These are phyloP conservation scores for Mayetiola destructor DNA, from an alignment of 2,888 invertebrate genomes.

Conservation along the genomic window DNA sequence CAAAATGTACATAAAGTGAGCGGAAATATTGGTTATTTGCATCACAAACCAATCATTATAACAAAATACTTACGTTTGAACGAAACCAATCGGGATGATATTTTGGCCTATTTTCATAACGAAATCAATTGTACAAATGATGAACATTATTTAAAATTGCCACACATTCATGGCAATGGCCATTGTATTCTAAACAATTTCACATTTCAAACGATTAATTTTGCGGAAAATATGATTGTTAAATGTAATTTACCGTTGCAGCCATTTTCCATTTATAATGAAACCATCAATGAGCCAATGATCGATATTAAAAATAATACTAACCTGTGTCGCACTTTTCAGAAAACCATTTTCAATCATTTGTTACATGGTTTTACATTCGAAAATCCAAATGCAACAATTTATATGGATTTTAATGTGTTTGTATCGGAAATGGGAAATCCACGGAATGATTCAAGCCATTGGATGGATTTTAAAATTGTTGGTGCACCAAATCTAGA, in stretches of 20 bases:
- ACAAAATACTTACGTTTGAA: constrained; percentile 23
- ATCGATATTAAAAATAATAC: constrained; percentile 25
- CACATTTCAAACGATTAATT: constrained; percentile 22
- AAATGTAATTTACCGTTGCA: constrained; percentile 24
- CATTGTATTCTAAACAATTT: constrained; percentile 9
- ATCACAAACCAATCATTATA: constrained; percentile 26
- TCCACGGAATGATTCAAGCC: constrained; percentile 23
- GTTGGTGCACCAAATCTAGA: constrained; percentile 16
- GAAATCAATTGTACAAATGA: background rate
- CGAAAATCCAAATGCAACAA: background rate
- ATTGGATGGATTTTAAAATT: constrained; percentile 27
- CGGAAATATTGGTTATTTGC: constrained; percentile 29
- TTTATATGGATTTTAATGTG: background rate
- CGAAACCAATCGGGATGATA: constrained; percentile 19
- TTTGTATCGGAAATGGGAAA: constrained; percentile 26
- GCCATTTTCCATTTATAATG: constrained; percentile 16
- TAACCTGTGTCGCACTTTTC: constrained; percentile 26
- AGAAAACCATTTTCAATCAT: constrained; percentile 21
- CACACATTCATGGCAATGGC: background rate
- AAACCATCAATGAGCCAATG: constrained; percentile 15
- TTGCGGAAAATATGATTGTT: constrained; percentile 26
- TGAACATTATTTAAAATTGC: constrained; percentile 11
- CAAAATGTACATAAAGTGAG: constrained; percentile 17
- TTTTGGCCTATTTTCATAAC: constrained; percentile 25
- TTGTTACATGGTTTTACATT: constrained; percentile 19